phyloP scores from a whole-genome alignment of 2,888 invertebrate genomes.

The Pseudeuparius sepicola region DNA sequence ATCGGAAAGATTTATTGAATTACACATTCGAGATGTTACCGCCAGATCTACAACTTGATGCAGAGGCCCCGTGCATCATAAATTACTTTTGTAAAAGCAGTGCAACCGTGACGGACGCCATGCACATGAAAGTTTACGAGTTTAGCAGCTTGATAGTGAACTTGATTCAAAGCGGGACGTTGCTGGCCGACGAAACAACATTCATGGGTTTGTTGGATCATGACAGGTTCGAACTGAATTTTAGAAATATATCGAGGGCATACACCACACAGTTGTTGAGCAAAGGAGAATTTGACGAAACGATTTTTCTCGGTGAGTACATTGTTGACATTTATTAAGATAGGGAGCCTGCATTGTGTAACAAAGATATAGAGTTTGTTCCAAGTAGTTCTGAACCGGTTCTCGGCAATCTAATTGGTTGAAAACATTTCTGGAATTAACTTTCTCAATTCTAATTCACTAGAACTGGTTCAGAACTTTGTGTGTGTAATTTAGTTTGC shows the following conservation, averaged over 20 bases:
- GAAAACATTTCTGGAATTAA: no score
- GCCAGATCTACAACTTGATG: no score
- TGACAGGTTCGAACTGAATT: conserved; percentile 73
- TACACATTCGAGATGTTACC: conserved; percentile 67
- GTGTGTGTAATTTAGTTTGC: no score
- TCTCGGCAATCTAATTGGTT: no score
- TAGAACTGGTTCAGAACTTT: no score
- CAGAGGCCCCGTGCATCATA: conserved; percentile 72
- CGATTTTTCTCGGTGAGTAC: conserved; percentile 77
- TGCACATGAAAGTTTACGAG: conserved; percentile 80
- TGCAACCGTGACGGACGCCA: conserved; percentile 78
- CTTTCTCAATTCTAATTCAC: no score
- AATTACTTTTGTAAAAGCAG: conserved; percentile 19
- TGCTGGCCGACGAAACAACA: conserved; percentile 62
- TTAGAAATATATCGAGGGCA: conserved; percentile 70
- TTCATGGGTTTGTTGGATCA: conserved; percentile 69
- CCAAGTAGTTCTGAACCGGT: no score
- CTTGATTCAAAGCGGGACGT: conserved; percentile 62
- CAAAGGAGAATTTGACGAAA: conserved; percentile 92
- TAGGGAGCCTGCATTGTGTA: background rate
- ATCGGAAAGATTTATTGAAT: conserved; percentile 79
- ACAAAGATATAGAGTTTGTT: no score
- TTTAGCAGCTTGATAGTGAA: conserved; percentile 70
- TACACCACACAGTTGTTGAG: conserved; percentile 88
- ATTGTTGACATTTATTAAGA: conserved; percentile 6